Base-by-base conservation (phyloP, 1,140 invertebrate genomes). In the Leptopilina boulardi region DNA sequence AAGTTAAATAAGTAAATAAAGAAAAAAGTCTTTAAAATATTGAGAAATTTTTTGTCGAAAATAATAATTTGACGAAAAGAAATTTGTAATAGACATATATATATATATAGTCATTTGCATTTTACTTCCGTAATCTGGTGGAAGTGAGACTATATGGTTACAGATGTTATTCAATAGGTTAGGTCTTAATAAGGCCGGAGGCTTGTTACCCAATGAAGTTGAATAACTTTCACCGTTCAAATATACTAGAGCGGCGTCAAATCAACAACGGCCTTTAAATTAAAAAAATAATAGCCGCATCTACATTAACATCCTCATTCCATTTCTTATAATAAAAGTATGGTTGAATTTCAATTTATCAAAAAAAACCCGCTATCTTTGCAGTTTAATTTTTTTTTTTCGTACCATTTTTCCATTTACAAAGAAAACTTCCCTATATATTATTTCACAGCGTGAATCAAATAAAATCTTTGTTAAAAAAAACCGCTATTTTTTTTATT, bases 181-280 rank as follows among this genome's bases (percentile, higher is more conserved):
- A 74, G 70, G 75, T 75, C 75, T 72, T 71, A 78, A 82, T 77
- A 82, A 80, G 81, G 78, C 80, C 78, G 78, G 73, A 77, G 15
- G 78, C 81, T 82, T 66, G 81, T 82, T 83, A 81, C 80, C 74
- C 79, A 83, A 83, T 83, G 75, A 79, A 76, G 82, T 83, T 83
- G 79, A 80, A 80, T 83, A 80, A 83, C 82, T 83, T 83, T 83
- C 82, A 78, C 82, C 73, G 73, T 80, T 11, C 59, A 23, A 42
- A 66, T 73, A 71, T 44, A 70, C 51, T 59, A 44, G 74, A 59
- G 74, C 73, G 72, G 66, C 47, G 15, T 56, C 42, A 18, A 74
- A 79, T 75, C 23, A 13, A 54, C 51, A 18, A 11, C 59, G 59
- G 59, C 59, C 59, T 66, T 34, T 66, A 23, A 77, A 74, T 74